These are phyloP conservation scores for Rhingia rostrata DNA, from an alignment of 2,888 invertebrate species.

Conservation along the genomic window DNA sequence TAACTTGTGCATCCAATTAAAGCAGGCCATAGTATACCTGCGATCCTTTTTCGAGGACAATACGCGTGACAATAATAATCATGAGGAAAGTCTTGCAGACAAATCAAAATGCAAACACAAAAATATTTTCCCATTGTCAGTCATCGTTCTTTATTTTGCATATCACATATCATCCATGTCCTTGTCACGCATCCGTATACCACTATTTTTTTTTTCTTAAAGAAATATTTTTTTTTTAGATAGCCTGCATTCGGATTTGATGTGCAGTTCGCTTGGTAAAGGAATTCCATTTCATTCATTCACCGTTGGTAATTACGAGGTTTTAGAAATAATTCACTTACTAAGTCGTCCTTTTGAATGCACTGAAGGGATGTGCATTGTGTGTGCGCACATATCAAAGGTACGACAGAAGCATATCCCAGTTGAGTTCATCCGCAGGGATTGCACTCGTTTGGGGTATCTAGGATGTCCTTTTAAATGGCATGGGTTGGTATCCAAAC, in stretches of 20 bases:
- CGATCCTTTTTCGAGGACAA: neutral
- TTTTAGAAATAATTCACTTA: constrained; percentile 23
- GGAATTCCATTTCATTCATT: constrained; percentile 13
- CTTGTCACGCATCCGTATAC: neutral
- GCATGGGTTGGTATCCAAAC: too few species aligned
- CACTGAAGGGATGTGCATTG: neutral
- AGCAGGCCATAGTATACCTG: constrained; percentile 10
- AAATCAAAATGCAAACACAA: neutral
- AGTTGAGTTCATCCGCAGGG: neutral
- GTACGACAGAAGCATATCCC: neutral
- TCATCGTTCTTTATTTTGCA: neutral
- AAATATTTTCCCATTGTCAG: neutral
- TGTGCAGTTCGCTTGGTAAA: neutral
- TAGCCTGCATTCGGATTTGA: too few species aligned
- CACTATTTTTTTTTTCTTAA: neutral
- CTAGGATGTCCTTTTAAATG: too few species aligned
- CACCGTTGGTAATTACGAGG: constrained; percentile 44
- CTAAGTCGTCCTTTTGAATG: constrained; percentile 2
- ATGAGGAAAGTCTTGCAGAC: neutral
- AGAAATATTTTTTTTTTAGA: too few species aligned
- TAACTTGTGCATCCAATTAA: constrained; percentile 62
- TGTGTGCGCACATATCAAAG: neutral
- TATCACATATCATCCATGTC: neutral
- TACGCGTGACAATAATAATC: neutral
- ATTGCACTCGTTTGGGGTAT: too few species aligned